These are phyloP conservation scores for Rhynchophorus ferrugineus DNA, from an alignment of 1,140 invertebrate genomes.

Conservation along the genomic window DNA sequence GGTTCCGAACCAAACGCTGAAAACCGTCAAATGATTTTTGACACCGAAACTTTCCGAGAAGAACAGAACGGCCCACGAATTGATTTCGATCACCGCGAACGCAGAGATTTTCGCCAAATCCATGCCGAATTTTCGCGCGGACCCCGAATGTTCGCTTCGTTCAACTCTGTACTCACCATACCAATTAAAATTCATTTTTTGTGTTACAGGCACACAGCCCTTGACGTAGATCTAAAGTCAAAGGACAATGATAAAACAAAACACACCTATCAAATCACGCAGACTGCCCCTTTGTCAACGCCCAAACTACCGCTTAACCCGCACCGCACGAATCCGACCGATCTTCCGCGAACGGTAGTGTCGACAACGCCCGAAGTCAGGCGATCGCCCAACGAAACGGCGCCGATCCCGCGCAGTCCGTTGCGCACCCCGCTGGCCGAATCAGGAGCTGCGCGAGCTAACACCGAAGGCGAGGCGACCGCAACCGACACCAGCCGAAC, in stretches of 20 bases:
- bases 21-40: no score
- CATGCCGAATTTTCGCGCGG: no score
- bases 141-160: no score
- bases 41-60: no score
- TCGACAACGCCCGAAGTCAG: slow-evolving; percentile 16
- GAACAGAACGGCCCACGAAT: no score
- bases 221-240: slow-evolving; percentile 37
- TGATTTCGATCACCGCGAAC: no score
- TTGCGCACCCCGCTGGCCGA: slow-evolving; percentile 2
- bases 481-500: not conserved
- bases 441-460: slow-evolving; percentile 1
- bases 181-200: no score
- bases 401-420: not conserved
- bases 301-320: slow-evolving; percentile 14
- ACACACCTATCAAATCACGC: slow-evolving; percentile 13
- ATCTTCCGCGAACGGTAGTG: slow-evolving; percentile 5
- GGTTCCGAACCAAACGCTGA: no score
- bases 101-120: no score
- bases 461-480: slow-evolving; percentile 1
- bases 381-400: slow-evolving; percentile 11
- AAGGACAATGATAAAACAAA: slow-evolving; percentile 23
- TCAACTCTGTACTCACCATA: no score
- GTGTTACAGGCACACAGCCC: slow-evolving; percentile 34
- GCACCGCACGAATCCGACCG: slow-evolving; percentile 10
- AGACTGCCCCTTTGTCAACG: slow-evolving; percentile 5